These are phyloP conservation scores for zebrafish (Danio rerio) DNA, from an alignment of 2,113 vertebrate genomes.

Conservation along the genomic window DNA sequence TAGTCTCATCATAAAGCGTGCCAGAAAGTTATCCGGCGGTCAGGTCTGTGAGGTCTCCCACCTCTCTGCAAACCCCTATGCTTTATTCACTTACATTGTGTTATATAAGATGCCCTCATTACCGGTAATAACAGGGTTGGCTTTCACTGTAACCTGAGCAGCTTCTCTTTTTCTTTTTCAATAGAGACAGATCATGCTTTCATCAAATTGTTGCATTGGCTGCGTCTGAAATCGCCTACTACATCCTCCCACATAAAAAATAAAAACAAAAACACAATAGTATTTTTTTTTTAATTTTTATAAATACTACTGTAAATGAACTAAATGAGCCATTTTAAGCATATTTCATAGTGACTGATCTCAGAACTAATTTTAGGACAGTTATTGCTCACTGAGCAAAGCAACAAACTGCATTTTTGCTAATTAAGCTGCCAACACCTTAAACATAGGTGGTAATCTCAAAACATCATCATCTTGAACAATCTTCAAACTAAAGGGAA, in stretches of 20 bases:
- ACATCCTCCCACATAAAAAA: background rate
- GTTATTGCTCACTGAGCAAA: too few species aligned
- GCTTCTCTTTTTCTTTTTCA: conserved; percentile 47
- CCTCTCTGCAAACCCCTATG: conserved; percentile 57
- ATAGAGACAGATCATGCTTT: conserved; percentile 41
- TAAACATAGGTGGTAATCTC: too few species aligned
- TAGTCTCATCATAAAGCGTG: background rate
- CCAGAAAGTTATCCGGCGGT: conserved; percentile 8
- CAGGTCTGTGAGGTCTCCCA: conserved; percentile 48
- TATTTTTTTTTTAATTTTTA: too few species aligned
- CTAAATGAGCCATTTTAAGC: too few species aligned
- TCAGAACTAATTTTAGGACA: too few species aligned
- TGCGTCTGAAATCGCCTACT: background rate
- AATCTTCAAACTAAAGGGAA: too few species aligned
- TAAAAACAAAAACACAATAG: background rate
- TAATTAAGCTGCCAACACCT: too few species aligned
- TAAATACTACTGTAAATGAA: too few species aligned
- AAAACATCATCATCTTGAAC: too few species aligned
- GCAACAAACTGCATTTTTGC: too few species aligned
- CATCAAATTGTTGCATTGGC: background rate
- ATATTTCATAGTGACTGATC: too few species aligned
- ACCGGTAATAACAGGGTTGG: conserved; percentile 63
- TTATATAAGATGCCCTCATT: conserved; percentile 61
- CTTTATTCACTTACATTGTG: conserved; percentile 31
- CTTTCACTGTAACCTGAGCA: conserved; percentile 71